Percentiles rank a stretch among this genome's conserved stretches.
Conservation (phyloP, 2,888 invertebrate species). For the Tetanocera ferruginea region DNA sequence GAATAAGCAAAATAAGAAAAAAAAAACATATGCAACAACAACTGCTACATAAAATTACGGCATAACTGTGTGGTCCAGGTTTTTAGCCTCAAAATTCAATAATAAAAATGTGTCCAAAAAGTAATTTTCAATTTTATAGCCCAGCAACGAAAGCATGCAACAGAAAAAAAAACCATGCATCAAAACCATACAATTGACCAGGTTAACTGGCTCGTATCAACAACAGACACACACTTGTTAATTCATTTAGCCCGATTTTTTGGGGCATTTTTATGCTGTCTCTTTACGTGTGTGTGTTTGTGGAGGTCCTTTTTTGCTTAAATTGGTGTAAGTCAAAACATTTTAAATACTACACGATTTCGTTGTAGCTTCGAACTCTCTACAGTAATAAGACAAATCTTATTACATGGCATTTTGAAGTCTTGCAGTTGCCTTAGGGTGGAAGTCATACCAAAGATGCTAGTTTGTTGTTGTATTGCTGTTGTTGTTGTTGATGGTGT, state of each 20-base stretch:
- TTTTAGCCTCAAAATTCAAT: conserved; percentile 28
- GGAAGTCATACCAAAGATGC: background rate
- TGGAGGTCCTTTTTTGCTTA: background rate
- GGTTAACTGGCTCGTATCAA: background rate
- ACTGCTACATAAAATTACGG: background rate
- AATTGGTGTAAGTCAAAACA: background rate
- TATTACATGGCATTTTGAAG: conserved; percentile 38
- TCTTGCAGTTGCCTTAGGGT: conserved; percentile 3
- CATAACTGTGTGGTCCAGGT: background rate
- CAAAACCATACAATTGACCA: conserved; percentile 1
- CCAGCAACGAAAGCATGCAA: background rate
- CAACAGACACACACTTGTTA: conserved; percentile 21
- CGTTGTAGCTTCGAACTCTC: background rate
- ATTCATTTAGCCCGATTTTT: conserved; percentile 7
- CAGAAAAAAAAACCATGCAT: background rate
- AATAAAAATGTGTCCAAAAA: conserved; percentile 38
- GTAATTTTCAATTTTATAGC: conserved; percentile 39
- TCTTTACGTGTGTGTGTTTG: background rate
- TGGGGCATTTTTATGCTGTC: background rate
- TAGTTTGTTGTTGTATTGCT: background rate
- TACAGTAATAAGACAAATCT: conserved; percentile 40
- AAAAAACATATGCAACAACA: conserved; percentile 6
- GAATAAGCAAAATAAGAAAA: background rate
- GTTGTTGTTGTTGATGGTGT: background rate
- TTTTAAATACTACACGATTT: conserved; percentile 27